phyloP scores from a whole-genome alignment of 53 echinoderm and acorn worm species.

The Luidia sarsii region DNA sequence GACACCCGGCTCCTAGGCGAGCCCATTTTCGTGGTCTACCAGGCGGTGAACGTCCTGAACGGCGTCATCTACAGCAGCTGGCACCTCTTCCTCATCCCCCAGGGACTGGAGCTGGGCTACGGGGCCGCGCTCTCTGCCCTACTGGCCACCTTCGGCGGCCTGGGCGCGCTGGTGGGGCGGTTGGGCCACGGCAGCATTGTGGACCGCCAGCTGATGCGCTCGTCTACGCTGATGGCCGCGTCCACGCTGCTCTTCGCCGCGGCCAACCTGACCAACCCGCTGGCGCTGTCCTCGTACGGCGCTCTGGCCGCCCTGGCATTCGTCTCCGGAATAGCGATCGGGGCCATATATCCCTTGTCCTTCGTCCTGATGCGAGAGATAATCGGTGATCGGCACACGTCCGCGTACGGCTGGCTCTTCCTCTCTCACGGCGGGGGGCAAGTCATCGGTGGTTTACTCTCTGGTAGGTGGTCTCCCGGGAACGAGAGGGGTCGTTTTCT shows the following conservation, averaged over 20 bases:
- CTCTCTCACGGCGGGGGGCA: not conserved
- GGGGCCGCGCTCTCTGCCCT: not conserved
- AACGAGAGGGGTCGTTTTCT: no score
- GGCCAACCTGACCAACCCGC: not conserved
- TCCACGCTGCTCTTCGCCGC: not conserved
- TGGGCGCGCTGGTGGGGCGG: no score
- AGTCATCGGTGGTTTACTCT: not conserved
- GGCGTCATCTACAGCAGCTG: slow-evolving; percentile 1
- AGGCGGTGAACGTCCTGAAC: not conserved
- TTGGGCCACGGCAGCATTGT: slow-evolving; percentile 1
- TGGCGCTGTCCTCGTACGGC: not conserved
- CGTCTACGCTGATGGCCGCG: not conserved
- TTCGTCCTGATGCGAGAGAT: slow-evolving; percentile 1
- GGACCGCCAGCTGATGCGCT: not conserved
- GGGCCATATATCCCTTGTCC: not conserved
- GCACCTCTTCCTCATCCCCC: slow-evolving; percentile 44
- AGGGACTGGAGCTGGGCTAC: slow-evolving; percentile 5
- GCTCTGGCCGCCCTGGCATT: not conserved
- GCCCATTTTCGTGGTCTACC: slow-evolving; percentile 1
- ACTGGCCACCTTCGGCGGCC: no score
- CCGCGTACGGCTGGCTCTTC: slow-evolving; percentile 17
- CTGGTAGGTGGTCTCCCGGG: no score
- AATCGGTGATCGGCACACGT: not conserved
- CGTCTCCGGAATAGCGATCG: slow-evolving; percentile 1
- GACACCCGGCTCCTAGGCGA: not conserved